Evolutionary conservation across 2,888 invertebrate genomes (phyloP), one percentile per base, ranked within the genome.

Genomic region (Aproaerema taeniolella): DNA sequence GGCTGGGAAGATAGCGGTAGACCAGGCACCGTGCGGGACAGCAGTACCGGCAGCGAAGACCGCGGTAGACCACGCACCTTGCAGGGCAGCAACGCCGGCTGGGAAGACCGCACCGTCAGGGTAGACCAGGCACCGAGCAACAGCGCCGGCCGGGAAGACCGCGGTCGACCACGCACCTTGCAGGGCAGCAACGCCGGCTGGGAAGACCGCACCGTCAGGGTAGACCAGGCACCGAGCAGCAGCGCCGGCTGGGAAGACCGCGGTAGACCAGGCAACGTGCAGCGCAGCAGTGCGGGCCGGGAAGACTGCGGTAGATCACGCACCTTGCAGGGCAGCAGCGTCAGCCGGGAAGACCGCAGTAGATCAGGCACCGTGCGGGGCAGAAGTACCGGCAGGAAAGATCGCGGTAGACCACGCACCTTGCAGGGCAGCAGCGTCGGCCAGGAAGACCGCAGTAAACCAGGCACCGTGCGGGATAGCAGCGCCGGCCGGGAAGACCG

Each of bases 351-450:
- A 14, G 3, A 10, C 29, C 17, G 34, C 34, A 39, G 39, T 1
- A 11, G 25, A n/a, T n/a, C 28, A 7, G 11, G 11, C 31, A 17
- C 26, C 16, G 31, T 30, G 35, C 36, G 33, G 26, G 17, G 33
- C 17, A 33, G 33, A 42, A 8, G 33, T 14, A 20, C 32, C 24
- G n/a, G 25, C 1, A 34, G 14, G 2, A n/a, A n/a, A n/a, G n/a
- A n/a, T n/a, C n/a, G n/a, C n/a, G n/a, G n/a, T n/a, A n/a, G n/a
- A n/a, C n/a, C n/a, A n/a, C 13, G n/a, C 25, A 11, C 13, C 15
- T 36, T 38, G 34, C 34, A 14, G 25, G 34, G 25, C 34, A 34
- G 34, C 26, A 12, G 34, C 25, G 33, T 28, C 13, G n/a, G 26
- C 8, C 20, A 5, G 26, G 26, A 6, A 28, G 41, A 17, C 32